Percentiles rank a stretch among this genome's conserved stretches.
These are phyloP conservation scores for Catalaphyllia jardinei DNA, from an alignment of 64 coral and sea anemone species.

Conservation along the genomic window DNA sequence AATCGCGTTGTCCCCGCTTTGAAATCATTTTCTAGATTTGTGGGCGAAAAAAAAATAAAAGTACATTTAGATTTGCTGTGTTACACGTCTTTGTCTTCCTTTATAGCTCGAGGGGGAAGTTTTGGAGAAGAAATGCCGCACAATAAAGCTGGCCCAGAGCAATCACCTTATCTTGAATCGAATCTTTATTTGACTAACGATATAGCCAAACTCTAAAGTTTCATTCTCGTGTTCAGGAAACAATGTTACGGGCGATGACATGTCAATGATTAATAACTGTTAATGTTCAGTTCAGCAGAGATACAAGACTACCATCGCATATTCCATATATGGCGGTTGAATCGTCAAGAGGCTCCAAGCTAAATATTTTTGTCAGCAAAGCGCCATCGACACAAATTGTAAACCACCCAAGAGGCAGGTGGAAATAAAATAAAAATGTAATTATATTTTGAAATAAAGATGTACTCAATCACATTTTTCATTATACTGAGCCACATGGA, in stretches of 20 bases:
- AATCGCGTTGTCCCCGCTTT: background rate
- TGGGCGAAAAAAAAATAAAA: background rate
- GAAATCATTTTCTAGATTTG: too few species aligned
- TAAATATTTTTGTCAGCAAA: too few species aligned
- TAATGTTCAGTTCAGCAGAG: too few species aligned
- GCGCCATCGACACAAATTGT: too few species aligned
- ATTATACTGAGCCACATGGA: background rate
- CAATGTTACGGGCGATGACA: background rate
- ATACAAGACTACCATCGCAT: too few species aligned
- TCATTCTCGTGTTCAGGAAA: background rate
- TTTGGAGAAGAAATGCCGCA: background rate
- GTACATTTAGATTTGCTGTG: too few species aligned
- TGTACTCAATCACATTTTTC: too few species aligned
- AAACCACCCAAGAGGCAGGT: background rate
- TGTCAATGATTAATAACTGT: background rate
- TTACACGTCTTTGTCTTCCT: background rate
- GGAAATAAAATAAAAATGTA: background rate
- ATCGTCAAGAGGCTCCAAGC: background rate
- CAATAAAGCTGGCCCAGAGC: background rate
- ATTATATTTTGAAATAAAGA: background rate
- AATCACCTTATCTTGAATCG: background rate
- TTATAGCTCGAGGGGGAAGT: background rate
- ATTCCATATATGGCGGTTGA: too few species aligned
- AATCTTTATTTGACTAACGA: constrained; percentile 8
- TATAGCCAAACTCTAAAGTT: background rate